Evolutionary conservation across 2,797 vertebrate genomes (phyloP).

Genomic region (Anas bernieri): DNA sequence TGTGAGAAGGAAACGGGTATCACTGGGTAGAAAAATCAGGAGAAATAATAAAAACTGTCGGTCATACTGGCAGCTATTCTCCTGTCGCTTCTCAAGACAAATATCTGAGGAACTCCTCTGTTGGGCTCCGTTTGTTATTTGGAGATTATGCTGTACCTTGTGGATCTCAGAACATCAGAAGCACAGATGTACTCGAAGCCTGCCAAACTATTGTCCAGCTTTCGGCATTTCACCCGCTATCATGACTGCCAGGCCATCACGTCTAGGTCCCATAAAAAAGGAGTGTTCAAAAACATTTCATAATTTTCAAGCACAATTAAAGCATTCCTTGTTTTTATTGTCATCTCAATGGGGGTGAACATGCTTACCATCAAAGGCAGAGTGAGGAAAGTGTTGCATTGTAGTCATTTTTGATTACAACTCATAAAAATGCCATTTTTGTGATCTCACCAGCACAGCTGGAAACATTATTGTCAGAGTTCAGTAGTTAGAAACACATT

Average conservation of each 20-base stretch:
- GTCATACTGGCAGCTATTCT: not conserved
- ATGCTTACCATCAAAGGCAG: not conserved
- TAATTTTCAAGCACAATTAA: conserved; percentile 1
- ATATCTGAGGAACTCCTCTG: not conserved
- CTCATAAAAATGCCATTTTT: conserved; percentile 59
- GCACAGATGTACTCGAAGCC: not conserved
- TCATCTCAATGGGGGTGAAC: not conserved
- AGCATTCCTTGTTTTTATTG: not conserved
- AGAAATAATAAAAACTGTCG: not conserved
- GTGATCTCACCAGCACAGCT: conserved; percentile 67
- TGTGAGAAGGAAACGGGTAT: not conserved
- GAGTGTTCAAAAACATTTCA: not conserved
- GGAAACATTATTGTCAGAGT: conserved; percentile 38
- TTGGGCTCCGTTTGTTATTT: not conserved
- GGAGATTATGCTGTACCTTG: fast-evolving
- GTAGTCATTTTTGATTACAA: conserved; percentile 23
- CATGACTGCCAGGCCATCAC: not conserved
- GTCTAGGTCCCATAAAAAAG: not conserved
- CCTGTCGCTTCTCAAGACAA: not conserved
- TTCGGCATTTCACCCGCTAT: fast-evolving
- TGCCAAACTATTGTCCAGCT: not conserved
- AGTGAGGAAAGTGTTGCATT: conserved; percentile 5
- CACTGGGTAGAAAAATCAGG: not conserved
- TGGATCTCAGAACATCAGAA: not conserved
- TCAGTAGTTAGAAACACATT: conserved; percentile 69